These are phyloP conservation scores for Leptopilina syphax DNA, from an alignment of 2,888 invertebrate species.

Conservation along the genomic window DNA sequence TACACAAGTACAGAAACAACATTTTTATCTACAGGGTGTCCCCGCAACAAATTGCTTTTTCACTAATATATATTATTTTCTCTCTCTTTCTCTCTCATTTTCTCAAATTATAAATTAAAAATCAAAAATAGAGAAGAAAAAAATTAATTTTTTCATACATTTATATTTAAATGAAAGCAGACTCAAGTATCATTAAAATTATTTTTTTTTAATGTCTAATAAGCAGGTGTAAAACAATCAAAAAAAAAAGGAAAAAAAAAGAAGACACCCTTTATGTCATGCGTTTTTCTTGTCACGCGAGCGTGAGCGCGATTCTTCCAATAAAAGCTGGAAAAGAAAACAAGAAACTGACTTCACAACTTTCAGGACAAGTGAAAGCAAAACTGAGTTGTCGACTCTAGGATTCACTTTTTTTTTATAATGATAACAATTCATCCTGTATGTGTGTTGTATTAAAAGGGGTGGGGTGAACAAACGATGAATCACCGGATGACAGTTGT, in stretches of 20 bases:
- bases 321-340: constrained; percentile 21
- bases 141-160: too few relatives aligned
- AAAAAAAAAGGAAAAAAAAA: neutral
- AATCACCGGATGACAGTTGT: constrained; percentile 21
- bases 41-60: too few relatives aligned
- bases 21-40: neutral
- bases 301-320: constrained; percentile 9
- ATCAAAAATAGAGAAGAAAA: too few relatives aligned
- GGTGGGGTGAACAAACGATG: constrained; percentile 20
- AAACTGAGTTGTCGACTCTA: neutral
- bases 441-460: neutral
- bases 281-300: constrained; percentile 29
- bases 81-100: too few relatives aligned
- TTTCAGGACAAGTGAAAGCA: constrained; percentile 33
- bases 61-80: too few relatives aligned
- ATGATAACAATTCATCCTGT: constrained; percentile 13
- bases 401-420: constrained; percentile 30
- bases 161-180: too few relatives aligned
- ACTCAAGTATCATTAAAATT: constrained; percentile 1
- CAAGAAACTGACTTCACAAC: constrained; percentile 16
- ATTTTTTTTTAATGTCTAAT: neutral
- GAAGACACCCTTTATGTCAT: constrained; percentile 13
- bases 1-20: neutral
- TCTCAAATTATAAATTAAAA: too few relatives aligned
- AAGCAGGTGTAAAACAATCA: constrained; percentile 2